Conservation (phyloP, 2,797 vertebrate species). For the Margarornis squamiger region DNA sequence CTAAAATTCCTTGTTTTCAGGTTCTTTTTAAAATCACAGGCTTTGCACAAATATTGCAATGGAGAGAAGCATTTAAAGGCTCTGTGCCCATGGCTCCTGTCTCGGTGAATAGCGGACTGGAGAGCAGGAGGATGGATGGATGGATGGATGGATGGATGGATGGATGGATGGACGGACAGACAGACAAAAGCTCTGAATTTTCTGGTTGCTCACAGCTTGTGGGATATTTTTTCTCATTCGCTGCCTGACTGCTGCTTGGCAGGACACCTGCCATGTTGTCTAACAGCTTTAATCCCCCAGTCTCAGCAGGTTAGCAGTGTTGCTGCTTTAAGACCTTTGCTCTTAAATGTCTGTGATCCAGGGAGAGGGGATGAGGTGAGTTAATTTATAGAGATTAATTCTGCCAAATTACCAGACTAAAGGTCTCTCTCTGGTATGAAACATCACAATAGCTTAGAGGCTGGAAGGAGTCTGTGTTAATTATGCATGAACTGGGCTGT, state of each 20-base stretch:
- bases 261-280: not conserved
- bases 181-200: not conserved
- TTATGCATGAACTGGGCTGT: conserved; percentile 21
- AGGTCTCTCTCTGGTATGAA: conserved; percentile 17
- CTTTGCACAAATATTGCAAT: not conserved
- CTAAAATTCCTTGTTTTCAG: not conserved
- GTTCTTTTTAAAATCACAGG: not conserved
- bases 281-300: not conserved
- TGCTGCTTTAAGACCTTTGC: conserved; percentile 9
- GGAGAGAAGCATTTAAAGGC: not conserved
- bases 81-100: not conserved
- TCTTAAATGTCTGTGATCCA: not conserved
- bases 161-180: not conserved
- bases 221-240: not conserved
- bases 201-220: not conserved
- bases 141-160: not conserved
- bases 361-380: not conserved
- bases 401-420: conserved; percentile 10
- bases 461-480: conserved; percentile 28
- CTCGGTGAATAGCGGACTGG: not conserved
- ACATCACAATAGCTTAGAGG: conserved; percentile 9
- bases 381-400: not conserved
- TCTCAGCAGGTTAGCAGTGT: not conserved
- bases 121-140: not conserved
- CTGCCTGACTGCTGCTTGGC: not conserved